A percentile compares a stretch with the other conserved stretches of the same genome.
Evolutionary conservation across 2,888 invertebrate genomes (phyloP).

Genomic region (Apotomis betuletana): DNA sequence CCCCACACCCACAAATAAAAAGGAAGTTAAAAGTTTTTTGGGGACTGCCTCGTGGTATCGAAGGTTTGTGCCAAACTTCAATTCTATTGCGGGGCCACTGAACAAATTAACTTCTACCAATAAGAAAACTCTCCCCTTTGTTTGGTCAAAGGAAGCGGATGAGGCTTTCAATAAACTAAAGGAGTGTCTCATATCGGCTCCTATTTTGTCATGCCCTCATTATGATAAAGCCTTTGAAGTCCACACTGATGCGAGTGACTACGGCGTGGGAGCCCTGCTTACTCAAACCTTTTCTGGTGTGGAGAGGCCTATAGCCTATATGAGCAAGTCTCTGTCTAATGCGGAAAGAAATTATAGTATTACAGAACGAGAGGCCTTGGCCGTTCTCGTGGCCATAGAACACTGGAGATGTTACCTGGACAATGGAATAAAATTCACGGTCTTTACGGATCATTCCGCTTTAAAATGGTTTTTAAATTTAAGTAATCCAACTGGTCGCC

Average conservation of each 20-base stretch:
- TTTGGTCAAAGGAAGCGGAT: slow-evolving; percentile 29
- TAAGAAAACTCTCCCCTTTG: slow-evolving; percentile 16
- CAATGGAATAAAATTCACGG: slow-evolving; percentile 36
- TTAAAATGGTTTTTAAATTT: slow-evolving; percentile 43
- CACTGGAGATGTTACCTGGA: slow-evolving; percentile 34
- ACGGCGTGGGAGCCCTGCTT: neutral
- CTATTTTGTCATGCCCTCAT: slow-evolving; percentile 32
- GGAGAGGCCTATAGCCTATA: neutral
- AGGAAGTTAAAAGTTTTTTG: slow-evolving; percentile 33
- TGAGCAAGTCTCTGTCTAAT: neutral
- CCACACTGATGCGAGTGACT: slow-evolving; percentile 22
- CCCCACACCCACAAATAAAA: slow-evolving; percentile 17
- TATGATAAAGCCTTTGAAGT: slow-evolving; percentile 20
- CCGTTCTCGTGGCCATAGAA: slow-evolving; percentile 39
- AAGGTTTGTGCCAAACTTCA: slow-evolving; percentile 33
- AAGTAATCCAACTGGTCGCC: too few relatives aligned
- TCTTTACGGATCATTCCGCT: slow-evolving; percentile 43
- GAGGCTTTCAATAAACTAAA: slow-evolving; percentile 21
- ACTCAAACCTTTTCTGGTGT: slow-evolving; percentile 2
- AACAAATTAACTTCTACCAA: slow-evolving; percentile 32
- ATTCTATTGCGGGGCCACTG: slow-evolving; percentile 23
- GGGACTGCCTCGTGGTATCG: slow-evolving; percentile 37
- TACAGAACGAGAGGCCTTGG: slow-evolving; percentile 33
- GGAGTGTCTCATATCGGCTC: slow-evolving; percentile 15
- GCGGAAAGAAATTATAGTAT: slow-evolving; percentile 26